Evolutionary conservation across 2,113 vertebrate genomes (phyloP), one percentile per base, ranked within the genome.

Genomic region (Paradoxurus hermaphroditus): DNA sequence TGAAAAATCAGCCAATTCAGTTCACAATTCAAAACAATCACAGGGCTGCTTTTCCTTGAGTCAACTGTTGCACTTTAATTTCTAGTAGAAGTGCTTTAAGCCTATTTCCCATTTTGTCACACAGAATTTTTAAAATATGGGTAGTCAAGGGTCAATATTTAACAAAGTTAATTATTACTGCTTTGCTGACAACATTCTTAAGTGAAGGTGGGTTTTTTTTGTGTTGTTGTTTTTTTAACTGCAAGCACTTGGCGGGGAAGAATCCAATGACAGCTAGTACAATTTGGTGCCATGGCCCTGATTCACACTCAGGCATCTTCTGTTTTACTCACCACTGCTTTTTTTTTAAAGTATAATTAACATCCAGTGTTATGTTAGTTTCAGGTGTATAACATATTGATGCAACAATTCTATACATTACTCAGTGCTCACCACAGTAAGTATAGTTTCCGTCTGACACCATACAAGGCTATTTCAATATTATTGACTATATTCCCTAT

Each of bases 1-100:
- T 77, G 78, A 96, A 93, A 97, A 91, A 70, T 78, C 88, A 63
- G 39, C 70, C 77, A 70, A 11, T 79, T 95, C 34, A 91, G 73
- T 27, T 85, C 90, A 92, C 73, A 91, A 90, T 34, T 75, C 77
- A 41, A 11, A 91, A 79, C 25, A 65, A 12, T 73, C 3, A 3
- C 90, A 56, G 0, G 1, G 75, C 29, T 36, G 34, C n/a, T 83
- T 95, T 92, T 75, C 93, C 44, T 84, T 44, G 29, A 90, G 27
- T 70, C 91, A 86, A 83, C 78, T n/a, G 14, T 29, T 78, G 78
- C 27, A 16, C 25, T 83, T 59, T 67, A 29, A 23, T 90, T 95
- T 82, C 86, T 31, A 56, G 34, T 21, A 84, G 25, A 89, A 85
- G 84, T 44, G 21, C 87, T 78, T 59, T 56, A 59, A 82, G 62